Conservation (phyloP, 2,888 invertebrate species). For the Cloeon dipterum region DNA sequence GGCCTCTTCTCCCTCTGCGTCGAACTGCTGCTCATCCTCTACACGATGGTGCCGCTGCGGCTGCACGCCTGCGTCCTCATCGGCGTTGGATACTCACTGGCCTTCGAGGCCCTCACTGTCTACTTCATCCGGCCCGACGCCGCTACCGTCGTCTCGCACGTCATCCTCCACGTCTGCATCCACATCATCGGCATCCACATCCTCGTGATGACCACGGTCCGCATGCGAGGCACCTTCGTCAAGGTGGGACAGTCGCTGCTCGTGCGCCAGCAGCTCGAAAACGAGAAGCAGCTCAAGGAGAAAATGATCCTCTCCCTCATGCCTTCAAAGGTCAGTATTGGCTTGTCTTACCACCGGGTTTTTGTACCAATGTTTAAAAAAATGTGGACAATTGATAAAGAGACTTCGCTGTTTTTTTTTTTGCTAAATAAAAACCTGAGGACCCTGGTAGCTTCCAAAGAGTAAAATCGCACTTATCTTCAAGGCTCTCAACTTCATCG, state of each 20-base stretch:
- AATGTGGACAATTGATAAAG: too few relatives aligned
- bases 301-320: constrained; percentile 95
- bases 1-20: constrained; percentile 67
- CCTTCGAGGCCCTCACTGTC: constrained; percentile 52
- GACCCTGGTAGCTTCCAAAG: too few relatives aligned
- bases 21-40: constrained; percentile 72
- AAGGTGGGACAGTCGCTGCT: constrained; percentile 82
- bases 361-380: too few relatives aligned
- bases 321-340: constrained; percentile 88
- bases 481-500: too few relatives aligned
- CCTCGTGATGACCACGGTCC: constrained; percentile 74
- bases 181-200: constrained; percentile 86
- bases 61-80: constrained; percentile 63
- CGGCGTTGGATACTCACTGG: constrained; percentile 57
- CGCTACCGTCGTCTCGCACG: constrained; percentile 24
- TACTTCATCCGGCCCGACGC: constrained; percentile 1
- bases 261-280: constrained; percentile 69
- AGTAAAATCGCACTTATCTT: too few relatives aligned
- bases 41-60: constrained; percentile 81
- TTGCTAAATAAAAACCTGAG: too few relatives aligned
- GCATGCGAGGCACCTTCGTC: constrained; percentile 90
- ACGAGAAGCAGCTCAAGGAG: constrained; percentile 85
- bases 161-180: constrained; percentile 66
- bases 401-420: too few relatives aligned
- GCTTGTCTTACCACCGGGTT: too few relatives aligned